Conservation (phyloP, 2,113 vertebrate species). For the Brachyistius frenatus region DNA sequence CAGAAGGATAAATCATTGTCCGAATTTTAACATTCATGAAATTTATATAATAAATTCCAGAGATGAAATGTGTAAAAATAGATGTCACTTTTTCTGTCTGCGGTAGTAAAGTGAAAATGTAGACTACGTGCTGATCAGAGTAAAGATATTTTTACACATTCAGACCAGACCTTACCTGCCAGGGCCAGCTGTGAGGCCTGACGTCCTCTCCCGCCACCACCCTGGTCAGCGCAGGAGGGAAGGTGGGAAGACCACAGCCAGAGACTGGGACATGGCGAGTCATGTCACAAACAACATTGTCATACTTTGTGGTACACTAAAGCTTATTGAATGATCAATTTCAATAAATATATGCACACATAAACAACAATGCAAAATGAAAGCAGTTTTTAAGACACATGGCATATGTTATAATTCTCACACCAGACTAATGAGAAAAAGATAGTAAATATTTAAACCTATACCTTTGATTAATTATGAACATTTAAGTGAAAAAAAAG, state of each 20-base stretch:
- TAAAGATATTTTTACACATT: not conserved
- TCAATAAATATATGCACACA: not conserved
- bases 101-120: not conserved
- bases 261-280: constrained; percentile 56
- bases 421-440: not conserved
- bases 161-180: constrained; percentile 75
- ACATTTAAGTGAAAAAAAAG: not conserved
- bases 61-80: not conserved
- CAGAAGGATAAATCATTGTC: not conserved
- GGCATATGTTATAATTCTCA: not conserved
- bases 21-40: not conserved
- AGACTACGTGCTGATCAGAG: not conserved
- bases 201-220: constrained; percentile 81
- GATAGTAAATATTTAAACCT: not conserved
- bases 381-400: not conserved
- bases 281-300: not conserved
- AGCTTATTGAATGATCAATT: accelerated
- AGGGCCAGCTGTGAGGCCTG: constrained; percentile 83
- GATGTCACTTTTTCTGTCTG: not conserved
- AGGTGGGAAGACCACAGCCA: constrained; percentile 77
- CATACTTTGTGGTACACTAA: not conserved
- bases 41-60: not conserved
- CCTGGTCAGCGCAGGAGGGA: constrained; percentile 71
- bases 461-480: no score
- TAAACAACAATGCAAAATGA: not conserved